Conservation (phyloP, 1,140 invertebrate species). For the Trichonephila clavata region DNA sequence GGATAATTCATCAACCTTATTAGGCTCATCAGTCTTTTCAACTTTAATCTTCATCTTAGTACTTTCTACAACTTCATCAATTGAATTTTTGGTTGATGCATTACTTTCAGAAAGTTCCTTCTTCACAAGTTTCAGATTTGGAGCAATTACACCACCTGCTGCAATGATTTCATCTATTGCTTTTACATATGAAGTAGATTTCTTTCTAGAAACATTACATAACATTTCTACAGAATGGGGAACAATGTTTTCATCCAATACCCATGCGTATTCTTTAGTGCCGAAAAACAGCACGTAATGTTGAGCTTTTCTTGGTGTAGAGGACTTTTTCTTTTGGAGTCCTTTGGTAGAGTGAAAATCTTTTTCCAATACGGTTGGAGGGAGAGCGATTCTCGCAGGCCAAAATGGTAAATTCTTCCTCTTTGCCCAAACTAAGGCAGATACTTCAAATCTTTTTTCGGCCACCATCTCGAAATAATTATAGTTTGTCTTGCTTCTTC, state of each 20-base stretch:
- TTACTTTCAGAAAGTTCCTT: no score
- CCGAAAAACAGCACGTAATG: slow-evolving; percentile 92
- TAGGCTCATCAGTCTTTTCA: no score
- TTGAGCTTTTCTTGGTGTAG: background rate
- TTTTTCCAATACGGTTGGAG: slow-evolving; percentile 78
- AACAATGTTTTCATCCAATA: slow-evolving; percentile 87
- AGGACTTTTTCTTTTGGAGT: no score
- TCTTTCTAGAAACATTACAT: background rate
- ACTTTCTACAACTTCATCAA: no score
- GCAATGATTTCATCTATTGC: background rate
- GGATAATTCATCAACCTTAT: no score
- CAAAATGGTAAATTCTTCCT: slow-evolving; percentile 80
- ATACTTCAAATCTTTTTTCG: background rate
- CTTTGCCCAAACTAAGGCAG: slow-evolving; percentile 79
- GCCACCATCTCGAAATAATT: background rate
- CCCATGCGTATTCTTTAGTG: slow-evolving; percentile 88
- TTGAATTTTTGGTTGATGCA: no score
- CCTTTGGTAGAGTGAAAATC: no score
- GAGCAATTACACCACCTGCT: background rate
- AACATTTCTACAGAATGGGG: slow-evolving; percentile 85
- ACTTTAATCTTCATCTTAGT: no score
- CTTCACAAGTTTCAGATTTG: no score
- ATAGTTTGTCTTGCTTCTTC: slow-evolving; percentile 47
- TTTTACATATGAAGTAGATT: background rate
- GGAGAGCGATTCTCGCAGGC: slow-evolving; percentile 80